A percentile compares a stretch with the other conserved stretches of the same genome.
These are phyloP conservation scores for Centropyge bicolor DNA, from an alignment of 2,797 vertebrate species.

Conservation along the genomic window DNA sequence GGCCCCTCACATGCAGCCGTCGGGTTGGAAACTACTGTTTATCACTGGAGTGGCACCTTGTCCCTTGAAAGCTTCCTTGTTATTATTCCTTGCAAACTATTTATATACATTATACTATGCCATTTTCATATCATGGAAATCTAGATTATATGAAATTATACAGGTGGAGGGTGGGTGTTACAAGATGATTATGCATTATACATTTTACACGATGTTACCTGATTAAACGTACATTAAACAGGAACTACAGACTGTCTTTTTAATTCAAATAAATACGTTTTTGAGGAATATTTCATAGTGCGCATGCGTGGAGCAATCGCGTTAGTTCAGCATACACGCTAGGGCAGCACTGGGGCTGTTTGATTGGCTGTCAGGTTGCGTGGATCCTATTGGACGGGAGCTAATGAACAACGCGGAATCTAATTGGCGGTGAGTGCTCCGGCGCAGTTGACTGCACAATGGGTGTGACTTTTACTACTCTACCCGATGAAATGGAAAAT, in stretches of 20 bases:
- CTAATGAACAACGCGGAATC: constrained; percentile 45
- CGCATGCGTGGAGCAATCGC: constrained; percentile 23
- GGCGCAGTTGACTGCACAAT: constrained; percentile 62
- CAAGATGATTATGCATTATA: constrained; percentile 53
- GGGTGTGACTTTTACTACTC: constrained; percentile 58
- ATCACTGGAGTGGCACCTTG: constrained; percentile 23
- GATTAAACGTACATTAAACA: constrained; percentile 31
- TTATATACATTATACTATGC: constrained; percentile 24
- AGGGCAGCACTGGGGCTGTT: neutral
- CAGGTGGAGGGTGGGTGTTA: constrained; percentile 40
- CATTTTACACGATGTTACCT: constrained; percentile 54
- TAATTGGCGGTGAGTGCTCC: constrained; percentile 71
- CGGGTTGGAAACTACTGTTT: constrained; percentile 26
- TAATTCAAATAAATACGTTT: neutral
- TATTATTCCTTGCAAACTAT: constrained; percentile 27
- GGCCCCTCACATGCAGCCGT: neutral
- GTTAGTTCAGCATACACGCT: too few relatives aligned
- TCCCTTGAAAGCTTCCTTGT: constrained; percentile 8
- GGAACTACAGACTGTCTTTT: neutral
- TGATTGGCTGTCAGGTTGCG: constrained; percentile 56
- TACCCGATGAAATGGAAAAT: constrained; percentile 40
- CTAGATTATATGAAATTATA: constrained; percentile 48
- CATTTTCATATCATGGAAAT: constrained; percentile 43
- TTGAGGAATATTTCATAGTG: neutral
- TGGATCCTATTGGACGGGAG: constrained; percentile 61